Evolutionary conservation across 1,140 invertebrate genomes (phyloP).

Genomic region (Ooceraea biroi): DNA sequence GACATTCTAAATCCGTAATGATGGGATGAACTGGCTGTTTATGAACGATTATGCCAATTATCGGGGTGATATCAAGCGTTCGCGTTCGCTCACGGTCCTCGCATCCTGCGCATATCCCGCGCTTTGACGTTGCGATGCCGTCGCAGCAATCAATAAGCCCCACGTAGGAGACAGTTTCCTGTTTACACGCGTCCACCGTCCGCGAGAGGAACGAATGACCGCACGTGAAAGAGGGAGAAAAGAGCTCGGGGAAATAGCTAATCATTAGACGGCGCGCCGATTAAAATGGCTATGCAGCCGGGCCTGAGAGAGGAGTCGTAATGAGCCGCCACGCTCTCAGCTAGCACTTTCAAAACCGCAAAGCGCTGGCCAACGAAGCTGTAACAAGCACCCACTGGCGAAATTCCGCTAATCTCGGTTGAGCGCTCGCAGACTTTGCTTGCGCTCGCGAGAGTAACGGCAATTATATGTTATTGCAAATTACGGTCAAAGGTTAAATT

Average conservation of each 20-base stretch:
- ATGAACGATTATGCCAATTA: conserved; percentile 75
- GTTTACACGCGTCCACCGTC: conserved; percentile 34
- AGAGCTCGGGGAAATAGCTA: too few relatives aligned
- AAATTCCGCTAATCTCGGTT: conserved; percentile 54
- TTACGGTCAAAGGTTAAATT: conserved; percentile 48
- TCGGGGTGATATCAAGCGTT: conserved; percentile 46
- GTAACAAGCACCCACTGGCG: conserved; percentile 23
- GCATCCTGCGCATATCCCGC: conserved; percentile 19
- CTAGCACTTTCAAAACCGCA: conserved; percentile 45
- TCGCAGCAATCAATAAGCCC: neutral
- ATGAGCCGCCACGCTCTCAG: conserved; percentile 14
- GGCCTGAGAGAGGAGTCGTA: neutral
- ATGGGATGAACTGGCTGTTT: conserved; percentile 68
- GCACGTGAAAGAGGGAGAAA: conserved; percentile 41
- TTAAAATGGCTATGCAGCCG: conserved; percentile 8
- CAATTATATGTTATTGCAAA: conserved; percentile 40
- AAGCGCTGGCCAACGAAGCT: conserved; percentile 31
- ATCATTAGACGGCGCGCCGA: conserved; percentile 27
- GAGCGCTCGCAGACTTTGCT: conserved; percentile 19
- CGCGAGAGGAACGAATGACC: conserved; percentile 34
- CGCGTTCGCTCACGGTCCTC: conserved; percentile 62
- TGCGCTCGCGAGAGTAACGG: conserved; percentile 2
- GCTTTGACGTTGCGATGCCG: conserved; percentile 13
- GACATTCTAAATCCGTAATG: conserved; percentile 68
- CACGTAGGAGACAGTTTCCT: conserved; percentile 55